Evolutionary conservation across 2,888 invertebrate genomes (phyloP), one percentile per base, ranked within the genome.

Genomic region (Nomada ferruginata): DNA sequence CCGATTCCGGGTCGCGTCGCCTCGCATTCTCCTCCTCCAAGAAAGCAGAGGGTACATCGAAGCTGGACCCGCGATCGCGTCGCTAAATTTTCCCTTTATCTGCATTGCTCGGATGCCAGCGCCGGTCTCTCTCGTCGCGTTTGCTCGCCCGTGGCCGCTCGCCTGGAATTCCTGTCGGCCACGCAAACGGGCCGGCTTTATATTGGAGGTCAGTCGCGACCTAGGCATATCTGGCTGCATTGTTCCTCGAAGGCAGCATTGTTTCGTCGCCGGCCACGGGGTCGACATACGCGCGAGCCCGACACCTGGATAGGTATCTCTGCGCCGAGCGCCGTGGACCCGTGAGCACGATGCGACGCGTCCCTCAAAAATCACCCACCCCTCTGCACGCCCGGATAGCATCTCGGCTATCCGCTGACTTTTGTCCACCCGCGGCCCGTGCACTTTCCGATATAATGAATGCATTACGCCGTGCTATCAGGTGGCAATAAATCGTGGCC

Each of bases 21-120:
- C 20, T 20, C 26, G 23, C 57, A 26, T 26, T 57, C 20, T 26
- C 23, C 57, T 13, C 13, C 23, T 57, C 57, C 23, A 36, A 1
- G 20, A 20, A n/a, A 2, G 15, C n/a, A 29, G 44, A 59, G 53
- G 36, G 64, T 23, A 55, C 59, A 42, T 68, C 76, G 81, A 60
- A 36, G 69, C 50, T n/a, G 50, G 57, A n/a, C 13, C 53, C 72
- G 63, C 69, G 81, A 72, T 69, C 76, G 81, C 63, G 76, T 59
- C 84, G 85, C 76, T 86, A 84, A 88, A 89, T 90, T 89, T 87
- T 85, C 83, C 84, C 87, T 89, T 89, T 89, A 89, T 88, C 88
- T 85, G 89, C 89, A 89, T 90, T 89, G 76, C 87, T 89, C 84
- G 87, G 75, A 89, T 90, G 84, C 88, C 82, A 84, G 50, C 70